phyloP scores from a whole-genome alignment of 2,113 vertebrate genomes.

The Cisticola juncidis region DNA sequence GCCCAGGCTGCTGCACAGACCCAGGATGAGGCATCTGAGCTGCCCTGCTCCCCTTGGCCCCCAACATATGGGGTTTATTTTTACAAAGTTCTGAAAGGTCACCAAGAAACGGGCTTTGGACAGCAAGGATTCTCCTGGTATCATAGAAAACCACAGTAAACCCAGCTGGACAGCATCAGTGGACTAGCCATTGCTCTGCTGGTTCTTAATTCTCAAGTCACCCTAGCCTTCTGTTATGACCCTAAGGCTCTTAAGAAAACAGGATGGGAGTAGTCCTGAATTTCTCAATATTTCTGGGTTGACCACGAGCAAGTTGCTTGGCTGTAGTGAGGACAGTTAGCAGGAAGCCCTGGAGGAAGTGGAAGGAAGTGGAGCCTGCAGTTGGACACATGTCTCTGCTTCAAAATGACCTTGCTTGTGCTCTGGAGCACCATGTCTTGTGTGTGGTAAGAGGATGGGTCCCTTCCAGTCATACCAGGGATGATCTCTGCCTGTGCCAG shows the following conservation, averaged over 20 bases:
- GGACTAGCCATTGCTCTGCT: neutral
- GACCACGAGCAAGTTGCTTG: neutral
- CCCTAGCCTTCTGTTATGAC: neutral
- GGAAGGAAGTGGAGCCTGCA: neutral
- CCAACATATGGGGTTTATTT: fast-evolving
- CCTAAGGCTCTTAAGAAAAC: neutral
- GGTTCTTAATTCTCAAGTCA: neutral
- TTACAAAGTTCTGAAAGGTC: neutral
- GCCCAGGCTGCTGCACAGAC: neutral
- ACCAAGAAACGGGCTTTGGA: neutral
- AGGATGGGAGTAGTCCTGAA: neutral
- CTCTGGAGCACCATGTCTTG: neutral
- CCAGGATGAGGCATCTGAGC: neutral
- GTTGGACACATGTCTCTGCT: neutral
- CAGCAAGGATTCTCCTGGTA: neutral
- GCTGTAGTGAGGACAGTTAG: neutral
- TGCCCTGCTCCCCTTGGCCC: neutral
- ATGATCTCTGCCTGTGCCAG: neutral
- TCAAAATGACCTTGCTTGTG: neutral
- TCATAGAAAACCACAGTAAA: neutral
- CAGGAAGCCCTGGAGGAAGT: neutral
- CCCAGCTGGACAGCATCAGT: neutral
- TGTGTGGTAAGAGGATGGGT: neutral
- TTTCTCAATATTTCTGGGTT: neutral
- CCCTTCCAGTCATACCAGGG: fast-evolving